Conservation (phyloP, 2,113 vertebrate species). For the Alligator mississippiensis region DNA sequence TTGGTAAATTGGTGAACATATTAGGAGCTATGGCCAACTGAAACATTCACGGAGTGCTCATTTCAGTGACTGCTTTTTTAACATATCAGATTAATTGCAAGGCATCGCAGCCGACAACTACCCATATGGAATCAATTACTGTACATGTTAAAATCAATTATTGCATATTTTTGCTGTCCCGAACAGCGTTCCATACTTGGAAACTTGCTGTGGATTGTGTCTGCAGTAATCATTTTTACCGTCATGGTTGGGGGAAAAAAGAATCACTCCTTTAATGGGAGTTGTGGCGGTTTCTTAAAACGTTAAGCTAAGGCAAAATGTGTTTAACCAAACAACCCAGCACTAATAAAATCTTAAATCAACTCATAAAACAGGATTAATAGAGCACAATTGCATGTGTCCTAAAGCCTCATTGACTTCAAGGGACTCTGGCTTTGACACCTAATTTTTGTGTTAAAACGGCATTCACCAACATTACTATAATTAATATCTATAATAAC, state of each 20-base stretch:
- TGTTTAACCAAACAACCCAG: slow-evolving; percentile 13
- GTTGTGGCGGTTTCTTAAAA: slow-evolving; percentile 20
- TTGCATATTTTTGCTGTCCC: slow-evolving; percentile 65
- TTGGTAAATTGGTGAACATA: background rate
- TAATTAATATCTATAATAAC: background rate
- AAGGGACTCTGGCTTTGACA: slow-evolving; percentile 4
- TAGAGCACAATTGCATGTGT: background rate
- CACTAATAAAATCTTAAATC: slow-evolving; percentile 5
- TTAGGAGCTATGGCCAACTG: slow-evolving; percentile 2
- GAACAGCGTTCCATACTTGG: slow-evolving; percentile 28
- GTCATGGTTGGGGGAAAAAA: slow-evolving; percentile 50
- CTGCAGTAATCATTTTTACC: slow-evolving; percentile 72
- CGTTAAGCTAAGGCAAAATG: background rate
- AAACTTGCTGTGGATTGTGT: slow-evolving; percentile 49
- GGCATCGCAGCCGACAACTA: slow-evolving; percentile 29
- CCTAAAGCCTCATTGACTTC: slow-evolving; percentile 7
- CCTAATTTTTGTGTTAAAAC: background rate
- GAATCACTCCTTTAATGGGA: background rate
- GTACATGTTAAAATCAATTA: slow-evolving; percentile 66
- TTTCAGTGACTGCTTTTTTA: slow-evolving; percentile 41
- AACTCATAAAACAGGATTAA: background rate
- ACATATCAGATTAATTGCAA: slow-evolving; percentile 30
- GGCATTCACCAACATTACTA: background rate
- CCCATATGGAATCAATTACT: slow-evolving; percentile 42
- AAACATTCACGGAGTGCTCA: slow-evolving; percentile 6